Conservation (phyloP, 2,888 invertebrate species). For the Lepidochitona cinerea region DNA sequence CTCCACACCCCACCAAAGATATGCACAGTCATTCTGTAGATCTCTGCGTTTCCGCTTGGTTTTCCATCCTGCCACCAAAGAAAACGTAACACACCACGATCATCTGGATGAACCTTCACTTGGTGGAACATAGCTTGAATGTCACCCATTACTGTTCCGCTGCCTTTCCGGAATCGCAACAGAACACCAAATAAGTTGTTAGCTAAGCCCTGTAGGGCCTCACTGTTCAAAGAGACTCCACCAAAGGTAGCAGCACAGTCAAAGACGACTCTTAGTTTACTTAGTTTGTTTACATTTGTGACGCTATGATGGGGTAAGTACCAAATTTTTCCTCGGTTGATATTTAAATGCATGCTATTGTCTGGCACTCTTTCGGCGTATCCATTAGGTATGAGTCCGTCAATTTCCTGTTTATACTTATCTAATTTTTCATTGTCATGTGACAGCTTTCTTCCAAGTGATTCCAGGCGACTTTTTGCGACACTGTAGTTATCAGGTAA, state of each 20-base stretch:
- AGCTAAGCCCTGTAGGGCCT: slow-evolving; percentile 21
- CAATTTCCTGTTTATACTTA: neutral
- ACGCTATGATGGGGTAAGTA: slow-evolving; percentile 17
- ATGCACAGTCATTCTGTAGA: neutral
- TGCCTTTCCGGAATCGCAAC: slow-evolving; percentile 23
- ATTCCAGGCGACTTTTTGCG: neutral
- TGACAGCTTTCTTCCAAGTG: neutral
- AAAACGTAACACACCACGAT: slow-evolving; percentile 17
- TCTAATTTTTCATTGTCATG: neutral
- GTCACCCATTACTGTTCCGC: slow-evolving; percentile 23
- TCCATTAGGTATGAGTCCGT: neutral
- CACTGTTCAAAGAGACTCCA: slow-evolving; percentile 21
- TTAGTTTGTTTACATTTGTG: neutral
- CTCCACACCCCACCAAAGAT: neutral
- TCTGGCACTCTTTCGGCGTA: neutral
- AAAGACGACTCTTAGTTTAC: slow-evolving; percentile 30
- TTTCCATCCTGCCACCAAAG: slow-evolving; percentile 14
- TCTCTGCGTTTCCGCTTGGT: neutral
- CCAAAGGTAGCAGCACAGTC: slow-evolving; percentile 27
- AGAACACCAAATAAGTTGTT: slow-evolving; percentile 26
- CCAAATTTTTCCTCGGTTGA: neutral
- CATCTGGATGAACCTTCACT: slow-evolving; percentile 15
- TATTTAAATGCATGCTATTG: neutral
- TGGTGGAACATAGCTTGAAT: slow-evolving; percentile 30
- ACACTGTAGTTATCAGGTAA: neutral